Base-by-base conservation (phyloP, 2,113 vertebrate species). In the Marmota flaviventris region DNA sequence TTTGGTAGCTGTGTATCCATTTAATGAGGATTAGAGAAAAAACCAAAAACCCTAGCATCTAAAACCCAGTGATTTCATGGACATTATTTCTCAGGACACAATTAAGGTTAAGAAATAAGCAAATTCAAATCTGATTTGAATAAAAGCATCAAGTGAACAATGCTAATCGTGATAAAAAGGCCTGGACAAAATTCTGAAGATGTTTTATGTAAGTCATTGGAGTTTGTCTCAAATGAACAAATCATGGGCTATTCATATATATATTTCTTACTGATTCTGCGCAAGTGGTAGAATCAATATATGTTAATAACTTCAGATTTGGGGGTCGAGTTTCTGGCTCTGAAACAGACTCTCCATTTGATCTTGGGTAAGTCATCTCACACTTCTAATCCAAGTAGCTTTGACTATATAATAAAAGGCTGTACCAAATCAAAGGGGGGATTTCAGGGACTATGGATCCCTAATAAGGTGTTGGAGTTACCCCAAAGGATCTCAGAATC, bases 41-140 rank as follows among this genome's bases (percentile, higher is more conserved):
- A 72, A 85, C 0, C 6, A 45, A 45, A 45, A 72, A 18, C 10
- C 3, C 4, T 32, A n/a, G 5, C 6, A 34, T 85, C 24, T 87
- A 77, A 94, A 92, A n/a, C 53, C 53, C 58, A 85, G 45, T 88
- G 17, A 48, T 89, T 96, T 85, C 5, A 7, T 90, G n/a, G 18
- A 75, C 70, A 39, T 37, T 58, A 42, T 72, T 88, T 91, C 77
- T 84, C 82, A 82, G 34, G 61, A 32, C 29, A 72, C 56, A 22
- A 65, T 69, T 82, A 73, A 34, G n/a, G 79, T 89, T 79, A 87
- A 86, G 45, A 72, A 96, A 14, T 78, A 11, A 91, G 48, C 8
- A 70, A 34, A 82, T 79, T 84, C 76, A 34, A 90, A 27, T 96
- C 79, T 72, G 14, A 94, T 91, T 75, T 72, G 34, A 93, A 82